These are phyloP conservation scores for Vannuccia rotundouncinata DNA, from an alignment of 2,888 invertebrate species.

Conservation along the genomic window DNA sequence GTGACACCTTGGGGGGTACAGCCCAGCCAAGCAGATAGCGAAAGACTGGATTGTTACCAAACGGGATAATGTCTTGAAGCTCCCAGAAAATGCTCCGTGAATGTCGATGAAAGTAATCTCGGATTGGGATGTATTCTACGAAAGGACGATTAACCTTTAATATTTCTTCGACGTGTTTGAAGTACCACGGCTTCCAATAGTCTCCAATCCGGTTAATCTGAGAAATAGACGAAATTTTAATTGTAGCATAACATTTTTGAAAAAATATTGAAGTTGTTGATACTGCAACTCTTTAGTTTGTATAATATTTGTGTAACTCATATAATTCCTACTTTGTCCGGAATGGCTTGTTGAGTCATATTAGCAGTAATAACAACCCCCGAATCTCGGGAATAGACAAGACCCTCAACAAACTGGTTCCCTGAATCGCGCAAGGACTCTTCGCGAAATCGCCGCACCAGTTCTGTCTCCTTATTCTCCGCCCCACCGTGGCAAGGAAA, in stretches of 20 bases:
- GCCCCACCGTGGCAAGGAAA: background rate
- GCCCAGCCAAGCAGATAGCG: conserved; percentile 71
- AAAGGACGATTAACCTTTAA: conserved; percentile 45
- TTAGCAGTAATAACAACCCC: conserved; percentile 73
- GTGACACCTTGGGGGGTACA: conserved; percentile 73
- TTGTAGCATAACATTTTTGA: too few relatives aligned
- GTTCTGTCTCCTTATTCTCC: conserved; percentile 12
- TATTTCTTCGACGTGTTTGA: conserved; percentile 66
- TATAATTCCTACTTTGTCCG: conserved; percentile 54
- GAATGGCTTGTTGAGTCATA: conserved; percentile 63
- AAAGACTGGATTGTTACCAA: conserved; percentile 70
- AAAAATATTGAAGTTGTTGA: too few relatives aligned
- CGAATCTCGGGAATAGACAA: conserved; percentile 64
- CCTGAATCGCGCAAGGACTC: conserved; percentile 59
- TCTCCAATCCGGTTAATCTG: conserved; percentile 68
- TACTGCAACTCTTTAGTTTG: too few relatives aligned
- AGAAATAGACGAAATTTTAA: conserved; percentile 38
- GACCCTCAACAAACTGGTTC: conserved; percentile 70
- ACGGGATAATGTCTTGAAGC: conserved; percentile 74
- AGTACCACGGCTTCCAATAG: conserved; percentile 79
- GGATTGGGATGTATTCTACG: conserved; percentile 68
- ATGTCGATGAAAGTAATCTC: conserved; percentile 76
- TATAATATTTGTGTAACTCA: too few relatives aligned
- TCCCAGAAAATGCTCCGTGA: conserved; percentile 77
- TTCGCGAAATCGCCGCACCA: conserved; percentile 57